phyloP scores from a whole-genome alignment of 2,888 invertebrate species.

The Pyrrhosoma nymphula region DNA sequence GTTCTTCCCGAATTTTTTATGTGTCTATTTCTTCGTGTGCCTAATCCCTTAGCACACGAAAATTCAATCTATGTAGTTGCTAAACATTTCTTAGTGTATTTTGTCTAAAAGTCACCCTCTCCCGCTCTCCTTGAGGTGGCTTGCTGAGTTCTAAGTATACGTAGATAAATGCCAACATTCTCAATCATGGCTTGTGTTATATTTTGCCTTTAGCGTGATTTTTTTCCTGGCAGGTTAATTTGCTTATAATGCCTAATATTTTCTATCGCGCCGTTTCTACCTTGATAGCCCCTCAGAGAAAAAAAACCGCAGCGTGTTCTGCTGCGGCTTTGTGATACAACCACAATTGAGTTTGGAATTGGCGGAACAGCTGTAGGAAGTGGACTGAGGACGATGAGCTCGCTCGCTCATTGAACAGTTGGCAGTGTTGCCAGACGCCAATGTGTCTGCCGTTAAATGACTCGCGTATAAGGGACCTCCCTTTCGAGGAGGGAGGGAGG shows the following conservation, averaged over 20 bases:
- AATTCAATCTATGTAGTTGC: too few species aligned
- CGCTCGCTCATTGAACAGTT: neutral
- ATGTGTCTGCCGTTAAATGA: neutral
- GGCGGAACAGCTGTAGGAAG: slow-evolving; percentile 11
- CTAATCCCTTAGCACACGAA: too few species aligned
- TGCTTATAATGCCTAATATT: neutral
- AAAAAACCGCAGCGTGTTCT: neutral
- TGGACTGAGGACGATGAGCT: neutral
- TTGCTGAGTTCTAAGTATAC: too few species aligned
- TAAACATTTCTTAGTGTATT: too few species aligned
- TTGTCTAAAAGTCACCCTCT: too few species aligned
- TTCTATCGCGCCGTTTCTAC: neutral
- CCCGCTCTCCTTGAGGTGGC: too few species aligned
- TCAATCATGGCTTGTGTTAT: too few species aligned
- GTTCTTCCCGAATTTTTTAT: too few species aligned
- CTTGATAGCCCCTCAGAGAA: neutral
- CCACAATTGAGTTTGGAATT: neutral
- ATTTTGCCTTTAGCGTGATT: neutral
- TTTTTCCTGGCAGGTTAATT: too few species aligned
- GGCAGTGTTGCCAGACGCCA: neutral
- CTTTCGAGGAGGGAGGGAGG: neutral
- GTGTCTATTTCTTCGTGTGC: too few species aligned
- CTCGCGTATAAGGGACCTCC: neutral
- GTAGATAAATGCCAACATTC: too few species aligned
- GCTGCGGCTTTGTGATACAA: neutral